These are phyloP conservation scores for Meriones psammophilus DNA, from an alignment of 2,797 vertebrate genomes.

Conservation along the genomic window DNA sequence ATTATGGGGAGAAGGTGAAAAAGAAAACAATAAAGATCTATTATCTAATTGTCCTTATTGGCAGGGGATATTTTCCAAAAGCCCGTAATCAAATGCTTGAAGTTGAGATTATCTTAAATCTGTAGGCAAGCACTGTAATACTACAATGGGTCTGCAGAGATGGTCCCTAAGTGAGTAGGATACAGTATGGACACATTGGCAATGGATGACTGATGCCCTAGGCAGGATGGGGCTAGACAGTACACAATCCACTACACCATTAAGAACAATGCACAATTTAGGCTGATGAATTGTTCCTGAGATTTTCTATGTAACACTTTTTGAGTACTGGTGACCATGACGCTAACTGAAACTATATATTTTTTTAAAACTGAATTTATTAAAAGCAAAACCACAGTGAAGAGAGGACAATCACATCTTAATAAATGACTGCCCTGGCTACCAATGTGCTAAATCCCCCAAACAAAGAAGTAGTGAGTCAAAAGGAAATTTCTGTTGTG, in stretches of 20 bases:
- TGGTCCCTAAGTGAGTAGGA: neutral
- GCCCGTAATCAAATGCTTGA: neutral
- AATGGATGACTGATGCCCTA: neutral
- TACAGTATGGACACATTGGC: neutral
- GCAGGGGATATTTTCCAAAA: neutral
- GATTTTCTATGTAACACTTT: neutral
- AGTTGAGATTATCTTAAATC: neutral
- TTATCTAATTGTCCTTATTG: neutral
- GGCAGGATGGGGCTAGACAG: neutral
- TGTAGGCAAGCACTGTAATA: neutral
- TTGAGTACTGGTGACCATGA: neutral
- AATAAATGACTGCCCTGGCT: neutral
- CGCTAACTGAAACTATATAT: neutral
- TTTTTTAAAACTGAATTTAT: neutral
- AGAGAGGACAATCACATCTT: neutral
- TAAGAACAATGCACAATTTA: neutral
- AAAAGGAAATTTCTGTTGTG: slow-evolving; percentile 8
- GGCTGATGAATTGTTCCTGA: neutral
- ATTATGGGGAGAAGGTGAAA: neutral
- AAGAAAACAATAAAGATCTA: neutral
- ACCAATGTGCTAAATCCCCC: neutral
- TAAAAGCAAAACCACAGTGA: neutral
- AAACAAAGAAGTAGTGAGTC: neutral
- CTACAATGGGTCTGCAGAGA: no score
- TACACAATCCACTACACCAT: neutral